A percentile compares a stretch with the other conserved stretches of the same genome.
Conservation (phyloP, 2,113 vertebrate species). For the Pseudorectes ferrugineus region DNA sequence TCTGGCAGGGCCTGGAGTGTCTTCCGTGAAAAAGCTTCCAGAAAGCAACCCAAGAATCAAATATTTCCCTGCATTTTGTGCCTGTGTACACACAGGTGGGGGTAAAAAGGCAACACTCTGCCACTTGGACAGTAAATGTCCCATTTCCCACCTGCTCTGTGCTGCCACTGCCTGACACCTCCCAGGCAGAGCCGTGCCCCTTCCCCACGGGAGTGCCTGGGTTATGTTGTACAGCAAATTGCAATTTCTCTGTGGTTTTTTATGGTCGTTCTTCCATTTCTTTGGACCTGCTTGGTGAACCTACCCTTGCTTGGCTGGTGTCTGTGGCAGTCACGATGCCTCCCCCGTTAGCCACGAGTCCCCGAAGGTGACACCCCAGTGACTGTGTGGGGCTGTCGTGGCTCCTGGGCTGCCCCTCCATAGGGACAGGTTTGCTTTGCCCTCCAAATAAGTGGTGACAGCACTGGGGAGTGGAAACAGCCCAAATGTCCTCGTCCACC, state of each 20-base stretch:
- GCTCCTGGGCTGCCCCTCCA: background rate
- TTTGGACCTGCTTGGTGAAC: background rate
- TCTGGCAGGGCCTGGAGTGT: background rate
- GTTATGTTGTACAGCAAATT: rapidly evolving
- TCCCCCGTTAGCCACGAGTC: rapidly evolving
- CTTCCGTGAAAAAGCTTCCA: background rate
- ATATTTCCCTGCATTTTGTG: background rate
- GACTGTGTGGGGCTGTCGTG: rapidly evolving
- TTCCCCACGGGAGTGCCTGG: background rate
- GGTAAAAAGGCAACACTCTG: background rate
- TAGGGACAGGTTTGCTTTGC: background rate
- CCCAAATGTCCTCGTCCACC: background rate
- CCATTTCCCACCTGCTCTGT: background rate
- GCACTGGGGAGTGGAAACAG: background rate
- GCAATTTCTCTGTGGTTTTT: background rate
- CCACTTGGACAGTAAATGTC: background rate
- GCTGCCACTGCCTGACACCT: background rate
- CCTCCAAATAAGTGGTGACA: background rate
- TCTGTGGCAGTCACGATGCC: background rate
- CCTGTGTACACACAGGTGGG: background rate
- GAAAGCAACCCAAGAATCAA: background rate
- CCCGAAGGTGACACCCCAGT: background rate
- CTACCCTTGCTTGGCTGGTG: background rate
- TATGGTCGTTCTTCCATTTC: background rate
- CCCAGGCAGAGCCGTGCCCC: background rate